Base-by-base conservation (phyloP, 1,140 invertebrate genomes). In the Anadara kagoshimensis region DNA sequence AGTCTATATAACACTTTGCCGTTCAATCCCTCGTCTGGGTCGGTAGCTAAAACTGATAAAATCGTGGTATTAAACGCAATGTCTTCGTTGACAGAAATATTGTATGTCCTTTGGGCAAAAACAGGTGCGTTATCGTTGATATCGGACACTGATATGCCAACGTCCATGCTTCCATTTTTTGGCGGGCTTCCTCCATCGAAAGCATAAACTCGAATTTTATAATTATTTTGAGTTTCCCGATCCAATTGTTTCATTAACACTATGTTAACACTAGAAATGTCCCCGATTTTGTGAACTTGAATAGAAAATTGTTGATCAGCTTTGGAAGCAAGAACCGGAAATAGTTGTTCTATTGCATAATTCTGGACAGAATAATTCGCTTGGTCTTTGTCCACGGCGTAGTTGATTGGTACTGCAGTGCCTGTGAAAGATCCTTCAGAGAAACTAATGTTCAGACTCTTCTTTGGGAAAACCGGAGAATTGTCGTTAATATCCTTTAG, bases 1-100 rank as follows among this genome's bases (percentile, higher is more conserved):
- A 97, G 90, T 72, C 91, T 51, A 90, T 98, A 99, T 89, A 95
- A 96, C 20, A 99, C 94, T 89, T 96, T 93, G 0, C 96, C 95
- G 88, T 98, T 98, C n/a, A 96, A 94, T 22, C 97, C 97, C 80
- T 95, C 97, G 90, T 98, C 97, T 0, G 95, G 94, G 89, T 98
- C 97, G 24, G 94, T 95, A 0, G 97, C 97, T 58, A 94, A 94
- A 57, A 98, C 94, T 94, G 97, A 92, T 0, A 84, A 95, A 95
- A 36, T 96, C 95, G 84, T 97, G 2, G 71, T 98, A 96, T 2
- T 81, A 3, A 96, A 95, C 83, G 59, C 61, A 7, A 75, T 69
- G 20, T 79, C 76, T 68, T 87, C 83, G 18, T 84, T 78, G 80
- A 99, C 97, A 85, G 98, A 96, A 0, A 98, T 94, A 85, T 94